Percentiles rank a stretch among this genome's conserved stretches.
These are phyloP conservation scores for Frieseomelitta varia DNA, from an alignment of 1,140 invertebrate species.

Conservation along the genomic window DNA sequence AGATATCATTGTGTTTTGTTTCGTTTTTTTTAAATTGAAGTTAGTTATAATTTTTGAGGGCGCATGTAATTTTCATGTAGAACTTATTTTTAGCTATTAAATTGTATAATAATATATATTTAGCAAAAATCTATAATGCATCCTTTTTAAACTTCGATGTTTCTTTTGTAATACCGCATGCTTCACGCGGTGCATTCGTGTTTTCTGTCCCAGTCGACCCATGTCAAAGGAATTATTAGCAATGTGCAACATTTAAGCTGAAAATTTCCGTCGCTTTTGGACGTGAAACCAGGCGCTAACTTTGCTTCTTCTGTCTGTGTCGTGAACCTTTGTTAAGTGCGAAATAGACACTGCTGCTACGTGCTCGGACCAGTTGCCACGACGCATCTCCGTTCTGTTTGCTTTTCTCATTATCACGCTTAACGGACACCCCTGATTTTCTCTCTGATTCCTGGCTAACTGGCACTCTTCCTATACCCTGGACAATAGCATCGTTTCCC, in stretches of 20 bases:
- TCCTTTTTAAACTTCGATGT: no score
- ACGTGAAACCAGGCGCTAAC: not conserved
- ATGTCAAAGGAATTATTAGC: slow-evolving; percentile 5
- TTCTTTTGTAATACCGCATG: no score
- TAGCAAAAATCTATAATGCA: no score
- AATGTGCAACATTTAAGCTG: not conserved
- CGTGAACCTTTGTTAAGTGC: not conserved
- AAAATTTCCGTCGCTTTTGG: slow-evolving; percentile 13
- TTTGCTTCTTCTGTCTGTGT: not conserved
- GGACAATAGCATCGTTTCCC: not conserved
- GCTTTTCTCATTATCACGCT: not conserved
- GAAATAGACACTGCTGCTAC: slow-evolving; percentile 15
- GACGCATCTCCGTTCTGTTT: not conserved
- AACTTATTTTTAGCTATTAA: no score
- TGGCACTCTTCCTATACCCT: not conserved
- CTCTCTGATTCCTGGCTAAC: not conserved
- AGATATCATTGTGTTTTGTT: no score
- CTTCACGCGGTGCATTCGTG: no score
- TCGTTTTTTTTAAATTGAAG: no score
- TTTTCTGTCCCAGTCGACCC: not conserved
- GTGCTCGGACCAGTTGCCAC: not conserved
- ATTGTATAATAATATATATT: no score
- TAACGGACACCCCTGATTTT: not conserved
- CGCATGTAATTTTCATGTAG: no score
- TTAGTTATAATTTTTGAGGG: no score